phyloP scores from a whole-genome alignment of 2,888 invertebrate species.

The Drosophila diplacantha region DNA sequence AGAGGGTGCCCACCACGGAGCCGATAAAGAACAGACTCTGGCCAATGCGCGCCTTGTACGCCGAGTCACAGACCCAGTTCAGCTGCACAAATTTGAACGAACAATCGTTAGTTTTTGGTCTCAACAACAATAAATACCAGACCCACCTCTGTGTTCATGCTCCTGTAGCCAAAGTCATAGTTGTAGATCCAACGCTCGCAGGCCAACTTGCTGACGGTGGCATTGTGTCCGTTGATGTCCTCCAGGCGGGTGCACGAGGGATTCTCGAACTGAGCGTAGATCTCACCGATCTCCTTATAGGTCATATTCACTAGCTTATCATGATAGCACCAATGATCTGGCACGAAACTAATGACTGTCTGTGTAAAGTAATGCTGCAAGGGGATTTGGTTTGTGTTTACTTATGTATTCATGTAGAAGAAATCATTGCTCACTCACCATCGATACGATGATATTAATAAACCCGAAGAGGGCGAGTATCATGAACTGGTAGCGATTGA shows the following conservation, averaged over 20 bases:
- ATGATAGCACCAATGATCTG: conserved; percentile 79
- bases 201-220: conserved; percentile 70
- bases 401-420: too few relatives aligned
- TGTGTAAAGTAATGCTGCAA: conserved; percentile 80
- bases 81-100: conserved; percentile 60
- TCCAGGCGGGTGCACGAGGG: conserved; percentile 76
- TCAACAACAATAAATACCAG: neutral
- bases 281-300: conserved; percentile 75
- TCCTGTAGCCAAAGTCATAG: conserved; percentile 80
- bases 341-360: conserved; percentile 81
- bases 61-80: conserved; percentile 82
- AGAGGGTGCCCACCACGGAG: conserved; percentile 80
- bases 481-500: conserved; percentile 79
- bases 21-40: conserved; percentile 82
- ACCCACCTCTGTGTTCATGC: conserved; percentile 82
- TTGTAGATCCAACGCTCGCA: conserved; percentile 81
- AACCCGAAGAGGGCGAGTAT: conserved; percentile 80
- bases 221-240: conserved; percentile 69
- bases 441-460: conserved; percentile 80
- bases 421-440: conserved; percentile 58
- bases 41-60: conserved; percentile 81
- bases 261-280: conserved; percentile 73
- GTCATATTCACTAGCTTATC: conserved; percentile 76
- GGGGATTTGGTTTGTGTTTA: too few relatives aligned
- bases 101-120: neutral